Evolutionary conservation across 2,113 vertebrate genomes (phyloP).

Genomic region (Phrynocephalus versicolor): DNA sequence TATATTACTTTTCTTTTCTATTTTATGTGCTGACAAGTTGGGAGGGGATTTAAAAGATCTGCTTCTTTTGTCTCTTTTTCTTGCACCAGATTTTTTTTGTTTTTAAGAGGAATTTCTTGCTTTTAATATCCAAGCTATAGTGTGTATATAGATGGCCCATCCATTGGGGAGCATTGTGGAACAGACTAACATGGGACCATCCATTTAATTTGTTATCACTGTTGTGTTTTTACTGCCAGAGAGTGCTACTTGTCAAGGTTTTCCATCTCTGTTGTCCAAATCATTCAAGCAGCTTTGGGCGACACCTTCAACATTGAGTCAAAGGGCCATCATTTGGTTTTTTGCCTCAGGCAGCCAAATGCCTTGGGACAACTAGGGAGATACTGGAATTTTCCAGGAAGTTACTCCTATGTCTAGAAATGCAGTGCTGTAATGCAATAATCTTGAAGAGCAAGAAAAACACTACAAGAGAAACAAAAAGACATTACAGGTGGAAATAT

Average conservation of each 20-base stretch:
- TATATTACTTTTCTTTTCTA: conserved; percentile 4
- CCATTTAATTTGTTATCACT: neutral
- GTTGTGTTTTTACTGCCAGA: neutral
- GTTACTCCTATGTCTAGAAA: neutral
- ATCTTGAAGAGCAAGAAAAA: neutral
- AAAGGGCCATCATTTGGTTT: neutral
- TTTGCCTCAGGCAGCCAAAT: neutral
- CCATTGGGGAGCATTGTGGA: neutral
- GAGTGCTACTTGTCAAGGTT: neutral
- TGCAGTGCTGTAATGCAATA: neutral
- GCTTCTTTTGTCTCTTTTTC: neutral
- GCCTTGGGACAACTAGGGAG: neutral
- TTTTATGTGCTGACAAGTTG: neutral
- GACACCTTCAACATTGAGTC: neutral
- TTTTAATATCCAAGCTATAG: neutral
- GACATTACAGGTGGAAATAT: neutral
- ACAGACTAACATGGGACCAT: no score
- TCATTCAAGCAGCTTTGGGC: neutral
- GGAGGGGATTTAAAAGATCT: neutral
- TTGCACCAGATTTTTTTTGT: neutral
- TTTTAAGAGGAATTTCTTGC: neutral
- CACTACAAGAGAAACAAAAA: neutral
- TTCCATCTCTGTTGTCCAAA: neutral
- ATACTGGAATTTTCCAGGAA: neutral
- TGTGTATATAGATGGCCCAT: neutral